Percentiles rank a stretch among this genome's conserved stretches.
phyloP scores from a whole-genome alignment of 2,113 vertebrate species.

The Kryptolebias marmoratus region DNA sequence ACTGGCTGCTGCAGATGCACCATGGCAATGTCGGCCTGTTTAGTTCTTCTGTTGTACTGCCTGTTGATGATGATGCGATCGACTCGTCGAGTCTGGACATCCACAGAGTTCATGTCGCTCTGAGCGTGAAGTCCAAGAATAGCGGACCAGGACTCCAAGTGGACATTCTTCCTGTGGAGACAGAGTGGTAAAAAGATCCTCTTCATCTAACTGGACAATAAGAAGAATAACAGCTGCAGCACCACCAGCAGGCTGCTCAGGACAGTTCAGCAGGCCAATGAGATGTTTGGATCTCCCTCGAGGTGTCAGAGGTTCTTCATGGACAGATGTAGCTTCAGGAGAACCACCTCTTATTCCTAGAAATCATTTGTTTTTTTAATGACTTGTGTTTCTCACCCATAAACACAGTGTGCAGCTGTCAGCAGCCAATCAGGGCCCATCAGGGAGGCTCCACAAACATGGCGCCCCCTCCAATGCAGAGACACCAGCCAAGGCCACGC shows the following conservation, averaged over 20 bases:
- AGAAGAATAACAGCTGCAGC: neutral
- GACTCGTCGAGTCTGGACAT: constrained; percentile 68
- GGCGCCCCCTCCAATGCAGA: constrained; percentile 74
- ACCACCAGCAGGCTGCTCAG: neutral
- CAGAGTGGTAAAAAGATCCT: neutral
- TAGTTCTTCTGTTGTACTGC: constrained; percentile 83
- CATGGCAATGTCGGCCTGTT: constrained; percentile 88
- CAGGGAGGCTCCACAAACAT: constrained; percentile 86
- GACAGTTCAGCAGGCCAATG: too few species aligned
- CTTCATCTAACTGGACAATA: too few species aligned
- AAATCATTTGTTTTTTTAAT: too few species aligned
- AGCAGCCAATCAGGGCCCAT: constrained; percentile 88
- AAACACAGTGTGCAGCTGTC: constrained; percentile 92
- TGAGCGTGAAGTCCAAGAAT: constrained; percentile 83
- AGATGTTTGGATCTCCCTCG: too few species aligned
- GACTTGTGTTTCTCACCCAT: constrained; percentile 80
- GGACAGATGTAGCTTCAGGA: too few species aligned
- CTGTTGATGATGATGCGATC: constrained; percentile 86
- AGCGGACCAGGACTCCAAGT: constrained; percentile 82
- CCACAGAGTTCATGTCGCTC: constrained; percentile 56
- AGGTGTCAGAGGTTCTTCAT: too few species aligned
- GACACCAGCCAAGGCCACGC: constrained; percentile 92
- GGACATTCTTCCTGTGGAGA: constrained; percentile 83
- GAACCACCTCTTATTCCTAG: too few species aligned
- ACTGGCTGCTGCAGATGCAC: constrained; percentile 86